Evolutionary conservation across 1,140 invertebrate species (phyloP).

Genomic region (Acromyrmex charruanus): DNA sequence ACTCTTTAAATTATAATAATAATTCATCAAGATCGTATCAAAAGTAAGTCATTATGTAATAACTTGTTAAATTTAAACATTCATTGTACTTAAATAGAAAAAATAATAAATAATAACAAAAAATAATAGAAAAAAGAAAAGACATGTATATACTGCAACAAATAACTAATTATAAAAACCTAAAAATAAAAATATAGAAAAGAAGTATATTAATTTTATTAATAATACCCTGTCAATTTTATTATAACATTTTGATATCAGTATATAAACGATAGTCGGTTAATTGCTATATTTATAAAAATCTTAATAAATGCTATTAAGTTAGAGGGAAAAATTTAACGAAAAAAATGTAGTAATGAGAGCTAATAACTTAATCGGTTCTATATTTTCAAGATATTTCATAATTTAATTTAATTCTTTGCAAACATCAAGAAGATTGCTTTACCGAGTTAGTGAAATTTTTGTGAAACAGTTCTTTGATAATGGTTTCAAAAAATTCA

Average conservation of each 20-base stretch:
- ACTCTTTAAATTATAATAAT: constrained; percentile 24
- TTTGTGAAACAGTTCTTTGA: constrained; percentile 7
- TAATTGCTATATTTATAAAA: neutral
- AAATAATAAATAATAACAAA: neutral
- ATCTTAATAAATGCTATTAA: constrained; percentile 13
- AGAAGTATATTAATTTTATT: neutral
- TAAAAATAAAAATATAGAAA: neutral
- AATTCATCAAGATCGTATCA: constrained; percentile 4
- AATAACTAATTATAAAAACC: neutral
- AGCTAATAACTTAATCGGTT: constrained; percentile 32
- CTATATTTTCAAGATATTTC: neutral
- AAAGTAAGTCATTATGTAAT: constrained; percentile 11
- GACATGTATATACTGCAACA: neutral
- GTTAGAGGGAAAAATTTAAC: neutral
- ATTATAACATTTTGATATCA: neutral
- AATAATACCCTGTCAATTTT: neutral
- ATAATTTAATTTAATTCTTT: neutral
- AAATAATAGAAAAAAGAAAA: neutral
- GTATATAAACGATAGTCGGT: neutral
- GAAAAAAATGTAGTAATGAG: neutral
- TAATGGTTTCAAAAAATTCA: neutral
- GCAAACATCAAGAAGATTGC: neutral
- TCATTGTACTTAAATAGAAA: neutral
- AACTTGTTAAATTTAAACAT: neutral
- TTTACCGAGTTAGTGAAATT: constrained; percentile 22